Base-by-base conservation (phyloP, 2,113 vertebrate species). In the Seriola dumerili region DNA sequence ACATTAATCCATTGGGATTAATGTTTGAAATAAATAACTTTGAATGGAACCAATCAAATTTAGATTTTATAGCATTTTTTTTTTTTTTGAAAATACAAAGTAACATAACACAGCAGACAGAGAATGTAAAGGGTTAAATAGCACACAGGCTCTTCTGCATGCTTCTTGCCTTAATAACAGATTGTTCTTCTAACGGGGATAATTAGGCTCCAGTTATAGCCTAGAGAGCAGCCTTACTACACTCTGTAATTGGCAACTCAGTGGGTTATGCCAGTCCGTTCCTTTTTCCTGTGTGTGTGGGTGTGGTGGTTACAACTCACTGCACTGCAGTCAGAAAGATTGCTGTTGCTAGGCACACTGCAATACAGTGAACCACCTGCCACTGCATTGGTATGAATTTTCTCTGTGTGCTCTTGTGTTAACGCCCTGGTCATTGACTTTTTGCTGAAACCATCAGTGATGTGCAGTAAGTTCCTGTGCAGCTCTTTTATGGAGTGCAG, bases 131-230 rank as follows among this genome's bases (percentile, higher is more conserved):
- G 91, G 87, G 90, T 94, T 93, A 89, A 94, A 66, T 40, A 46
- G 69, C 52, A 59, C 21, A 68, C 54, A 54, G 54, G 5, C 81
- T 86, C 34, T 55, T 80, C 78, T 89, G 58, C 78, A 17, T 64
- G 80, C 81, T 61, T 86, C 73, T 70, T 84, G 79, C 92, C 88
- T 90, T 94, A 95, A 96, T 96, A 93, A 95, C 94, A 95, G 94
- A 94, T 93, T 93, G 89, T 92, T 92, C 87, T 90, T 92, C 90
- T 93, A 81, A 90, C 92, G 59, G 94, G 93, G 92, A 92, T 95
- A 94, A 95, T 96, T 96, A 95, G 88, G 71, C 85, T 94, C 93
- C 94, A 78, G 87, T 94, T 95, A 90, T 95, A 95, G 94, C 93
- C 88, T 58, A 44, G 80, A 90, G 89, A 91, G 83, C 80, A 88